Evolutionary conservation across 1,140 invertebrate species (phyloP).

Genomic region (Andrena cerasifolii): DNA sequence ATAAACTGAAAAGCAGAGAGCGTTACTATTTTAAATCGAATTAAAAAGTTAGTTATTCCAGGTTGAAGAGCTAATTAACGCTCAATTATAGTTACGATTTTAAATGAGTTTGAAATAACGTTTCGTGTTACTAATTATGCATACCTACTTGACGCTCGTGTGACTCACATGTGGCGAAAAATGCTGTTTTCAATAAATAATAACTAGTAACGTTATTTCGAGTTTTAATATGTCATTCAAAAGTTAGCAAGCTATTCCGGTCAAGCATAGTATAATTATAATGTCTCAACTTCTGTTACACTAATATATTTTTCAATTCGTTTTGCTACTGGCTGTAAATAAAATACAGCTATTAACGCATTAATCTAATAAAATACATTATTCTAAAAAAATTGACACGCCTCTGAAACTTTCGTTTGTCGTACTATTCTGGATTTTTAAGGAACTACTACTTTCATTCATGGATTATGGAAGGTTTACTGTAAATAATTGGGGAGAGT

Average conservation of each 20-base stretch:
- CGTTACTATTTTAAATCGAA: neutral
- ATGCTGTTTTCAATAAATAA: neutral
- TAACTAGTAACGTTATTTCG: neutral
- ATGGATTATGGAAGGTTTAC: too few relatives aligned
- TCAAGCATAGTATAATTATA: too few relatives aligned
- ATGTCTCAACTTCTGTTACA: neutral
- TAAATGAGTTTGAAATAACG: neutral
- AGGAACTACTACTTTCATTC: too few relatives aligned
- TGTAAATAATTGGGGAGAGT: neutral
- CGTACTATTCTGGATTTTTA: too few relatives aligned
- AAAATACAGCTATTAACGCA: too few relatives aligned
- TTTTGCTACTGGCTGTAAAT: neutral
- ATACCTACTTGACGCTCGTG: neutral
- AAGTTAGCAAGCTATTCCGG: neutral
- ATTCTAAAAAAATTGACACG: too few relatives aligned
- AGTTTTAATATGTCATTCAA: neutral
- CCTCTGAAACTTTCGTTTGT: too few relatives aligned
- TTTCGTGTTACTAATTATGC: neutral
- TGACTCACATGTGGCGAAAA: neutral
- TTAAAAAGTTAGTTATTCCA: neutral
- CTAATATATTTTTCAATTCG: neutral
- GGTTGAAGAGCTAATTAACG: neutral
- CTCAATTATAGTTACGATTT: neutral
- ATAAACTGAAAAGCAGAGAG: neutral
- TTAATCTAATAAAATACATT: too few relatives aligned